phyloP scores from a whole-genome alignment of 2,888 invertebrate species.

The Germaria angustata region DNA sequence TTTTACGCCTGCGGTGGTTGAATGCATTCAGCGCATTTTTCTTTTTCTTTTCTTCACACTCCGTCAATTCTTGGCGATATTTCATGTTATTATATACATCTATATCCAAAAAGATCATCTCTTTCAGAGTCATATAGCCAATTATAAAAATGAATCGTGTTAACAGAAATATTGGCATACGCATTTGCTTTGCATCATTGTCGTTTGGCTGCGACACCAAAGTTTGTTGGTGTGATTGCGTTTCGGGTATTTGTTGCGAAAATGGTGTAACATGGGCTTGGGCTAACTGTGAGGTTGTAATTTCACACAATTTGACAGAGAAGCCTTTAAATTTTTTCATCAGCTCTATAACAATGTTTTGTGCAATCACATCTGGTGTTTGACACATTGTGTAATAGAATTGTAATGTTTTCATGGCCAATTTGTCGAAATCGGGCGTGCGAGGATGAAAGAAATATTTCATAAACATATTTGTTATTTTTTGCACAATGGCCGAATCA shows the following conservation, averaged over 20 bases:
- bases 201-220: neutral
- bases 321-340: slow-evolving; percentile 80
- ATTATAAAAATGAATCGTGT: slow-evolving; percentile 83
- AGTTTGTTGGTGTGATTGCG: slow-evolving; percentile 57
- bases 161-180: slow-evolving; percentile 78
- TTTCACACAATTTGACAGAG: slow-evolving; percentile 74
- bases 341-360: slow-evolving; percentile 81
- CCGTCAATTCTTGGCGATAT: slow-evolving; percentile 82
- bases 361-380: slow-evolving; percentile 81
- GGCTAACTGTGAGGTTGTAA: slow-evolving; percentile 68
- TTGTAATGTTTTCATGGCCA: slow-evolving; percentile 82
- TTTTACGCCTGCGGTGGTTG: slow-evolving; percentile 73
- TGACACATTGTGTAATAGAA: slow-evolving; percentile 83
- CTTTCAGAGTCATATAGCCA: slow-evolving; percentile 89
- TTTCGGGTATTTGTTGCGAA: slow-evolving; percentile 71
- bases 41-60: slow-evolving; percentile 77
- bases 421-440: slow-evolving; percentile 81
- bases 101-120: slow-evolving; percentile 90
- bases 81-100: slow-evolving; percentile 91
- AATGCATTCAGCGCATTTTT: slow-evolving; percentile 71
- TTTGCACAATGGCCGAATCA: slow-evolving; percentile 73
- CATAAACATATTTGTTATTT: slow-evolving; percentile 80
- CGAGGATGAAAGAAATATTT: slow-evolving; percentile 80
- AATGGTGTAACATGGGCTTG: slow-evolving; percentile 72
- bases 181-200: slow-evolving; percentile 46